phyloP scores from a whole-genome alignment of 1,140 invertebrate species.

The Eriosoma lanigerum region DNA sequence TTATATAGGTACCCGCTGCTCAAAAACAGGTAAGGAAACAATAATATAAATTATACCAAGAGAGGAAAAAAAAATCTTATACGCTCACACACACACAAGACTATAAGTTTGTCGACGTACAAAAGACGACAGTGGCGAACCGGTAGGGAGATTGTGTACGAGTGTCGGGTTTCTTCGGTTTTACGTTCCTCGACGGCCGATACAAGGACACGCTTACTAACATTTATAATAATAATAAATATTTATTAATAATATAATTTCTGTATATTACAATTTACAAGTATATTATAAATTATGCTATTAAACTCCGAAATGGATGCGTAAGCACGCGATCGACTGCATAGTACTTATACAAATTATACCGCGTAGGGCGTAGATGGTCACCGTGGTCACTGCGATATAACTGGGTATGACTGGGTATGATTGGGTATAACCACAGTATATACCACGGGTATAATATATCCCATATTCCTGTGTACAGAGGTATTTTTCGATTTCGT shows the following conservation, averaged over 20 bases:
- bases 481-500: no score
- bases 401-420: no score
- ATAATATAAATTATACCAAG: not conserved
- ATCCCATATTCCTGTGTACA: no score
- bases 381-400: no score
- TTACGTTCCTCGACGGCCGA: not conserved
- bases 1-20: conserved; percentile 11
- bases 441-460: no score
- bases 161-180: not conserved
- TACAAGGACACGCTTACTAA: conserved; percentile 8
- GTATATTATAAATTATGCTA: not conserved
- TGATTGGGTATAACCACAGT: no score
- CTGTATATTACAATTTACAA: not conserved
- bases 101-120: not conserved
- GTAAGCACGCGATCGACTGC: no score
- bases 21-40: conserved; percentile 35
- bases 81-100: not conserved
- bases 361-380: no score
- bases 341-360: no score
- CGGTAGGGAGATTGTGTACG: conserved; percentile 34
- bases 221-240: no score
- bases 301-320: not conserved
- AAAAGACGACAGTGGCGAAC: not conserved
- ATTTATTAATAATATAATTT: no score
- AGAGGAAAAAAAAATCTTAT: not conserved